Evolutionary conservation across 2,888 invertebrate genomes (phyloP).

Genomic region (Pandemis heparana): DNA sequence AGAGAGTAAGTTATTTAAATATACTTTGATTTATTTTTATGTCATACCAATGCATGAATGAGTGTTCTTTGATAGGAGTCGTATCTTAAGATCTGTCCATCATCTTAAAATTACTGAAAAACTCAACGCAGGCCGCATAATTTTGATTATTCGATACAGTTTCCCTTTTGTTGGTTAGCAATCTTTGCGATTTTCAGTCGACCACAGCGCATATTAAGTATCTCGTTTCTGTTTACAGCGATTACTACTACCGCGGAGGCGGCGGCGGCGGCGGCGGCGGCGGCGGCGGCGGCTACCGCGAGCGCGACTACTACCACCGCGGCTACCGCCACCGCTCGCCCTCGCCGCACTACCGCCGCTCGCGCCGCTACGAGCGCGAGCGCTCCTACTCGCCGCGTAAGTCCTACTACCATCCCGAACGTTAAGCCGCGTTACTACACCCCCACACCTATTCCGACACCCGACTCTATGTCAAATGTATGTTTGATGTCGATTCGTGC

Average conservation of each 20-base stretch:
- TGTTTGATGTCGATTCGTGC: background rate
- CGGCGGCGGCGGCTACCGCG: slow-evolving; percentile 81
- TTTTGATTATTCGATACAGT: too few species aligned
- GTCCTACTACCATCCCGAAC: slow-evolving; percentile 76
- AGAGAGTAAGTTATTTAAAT: slow-evolving; percentile 84
- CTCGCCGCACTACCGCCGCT: slow-evolving; percentile 89
- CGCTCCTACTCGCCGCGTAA: slow-evolving; percentile 94
- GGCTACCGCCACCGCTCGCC: slow-evolving; percentile 87
- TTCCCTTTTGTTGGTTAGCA: too few species aligned
- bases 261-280: slow-evolving; percentile 74
- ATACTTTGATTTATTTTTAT: slow-evolving; percentile 5
- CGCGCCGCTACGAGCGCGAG: slow-evolving; percentile 90
- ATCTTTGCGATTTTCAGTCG: too few species aligned
- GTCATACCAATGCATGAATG: background rate
- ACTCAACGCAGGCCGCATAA: too few species aligned
- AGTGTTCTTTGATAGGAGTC: too few species aligned
- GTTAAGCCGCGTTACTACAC: background rate
- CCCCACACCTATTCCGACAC: background rate
- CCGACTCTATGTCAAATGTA: background rate
- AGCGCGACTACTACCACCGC: slow-evolving; percentile 84
- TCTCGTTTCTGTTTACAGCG: slow-evolving; percentile 49
- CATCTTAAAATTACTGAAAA: too few species aligned
- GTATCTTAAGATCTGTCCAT: too few species aligned
- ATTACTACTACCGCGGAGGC: slow-evolving; percentile 70
- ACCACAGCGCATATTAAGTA: background rate